Evolutionary conservation across 2,113 vertebrate genomes (phyloP).

Genomic region (Apodemus speciosus): DNA sequence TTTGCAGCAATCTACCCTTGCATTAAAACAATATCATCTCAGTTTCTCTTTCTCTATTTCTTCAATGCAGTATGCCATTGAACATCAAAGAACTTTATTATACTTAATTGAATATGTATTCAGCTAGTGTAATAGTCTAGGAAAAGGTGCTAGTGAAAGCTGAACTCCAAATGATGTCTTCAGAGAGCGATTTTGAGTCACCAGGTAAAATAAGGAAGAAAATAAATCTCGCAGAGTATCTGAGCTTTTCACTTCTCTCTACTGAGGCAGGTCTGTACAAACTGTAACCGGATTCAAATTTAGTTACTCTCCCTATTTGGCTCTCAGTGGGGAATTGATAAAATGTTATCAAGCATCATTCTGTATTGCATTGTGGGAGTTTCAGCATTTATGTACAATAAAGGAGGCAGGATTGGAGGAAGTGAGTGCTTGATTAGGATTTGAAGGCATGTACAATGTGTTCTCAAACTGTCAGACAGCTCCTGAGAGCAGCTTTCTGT

Average conservation of each 20-base stretch:
- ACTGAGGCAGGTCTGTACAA: conserved; percentile 19
- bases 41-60: neutral
- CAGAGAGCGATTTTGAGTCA: conserved; percentile 30
- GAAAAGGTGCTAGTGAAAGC: conserved; percentile 12
- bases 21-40: neutral
- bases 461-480: conserved; percentile 35
- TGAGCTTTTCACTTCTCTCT: conserved; percentile 39
- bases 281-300: conserved; percentile 27
- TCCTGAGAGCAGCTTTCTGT: neutral
- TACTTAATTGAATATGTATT: neutral
- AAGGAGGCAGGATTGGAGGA: conserved; percentile 10
- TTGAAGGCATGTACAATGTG: neutral
- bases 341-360: conserved; percentile 48
- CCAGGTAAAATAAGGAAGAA: conserved; percentile 25
- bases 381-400: conserved; percentile 21
- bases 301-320: conserved; percentile 15
- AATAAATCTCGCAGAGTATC: neutral
- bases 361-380: conserved; percentile 14
- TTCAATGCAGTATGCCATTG: neutral
- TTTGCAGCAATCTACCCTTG: neutral
- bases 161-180: conserved; percentile 8
- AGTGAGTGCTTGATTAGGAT: conserved; percentile 36
- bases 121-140: neutral
- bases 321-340: conserved; percentile 30
- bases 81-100: neutral